These are phyloP conservation scores for Volucella inflata DNA, from an alignment of 2,888 invertebrate species.

Conservation along the genomic window DNA sequence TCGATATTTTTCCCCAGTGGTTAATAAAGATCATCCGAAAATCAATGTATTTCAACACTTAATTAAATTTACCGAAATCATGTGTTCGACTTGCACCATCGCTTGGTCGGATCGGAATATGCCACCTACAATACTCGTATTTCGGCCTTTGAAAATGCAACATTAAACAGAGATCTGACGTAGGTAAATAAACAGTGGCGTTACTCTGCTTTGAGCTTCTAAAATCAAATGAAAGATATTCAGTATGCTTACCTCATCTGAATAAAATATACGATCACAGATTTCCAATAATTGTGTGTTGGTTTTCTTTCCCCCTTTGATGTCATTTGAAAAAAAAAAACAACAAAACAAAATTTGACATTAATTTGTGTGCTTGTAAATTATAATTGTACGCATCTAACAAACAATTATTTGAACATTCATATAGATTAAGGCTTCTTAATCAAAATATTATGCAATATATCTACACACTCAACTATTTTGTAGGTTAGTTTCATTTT, in stretches of 20 bases:
- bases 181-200: constrained; percentile 11
- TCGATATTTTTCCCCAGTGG: neutral
- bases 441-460: too few relatives aligned
- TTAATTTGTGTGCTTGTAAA: too few relatives aligned
- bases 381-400: too few relatives aligned
- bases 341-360: too few relatives aligned
- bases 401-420: too few relatives aligned
- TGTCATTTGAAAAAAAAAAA: too few relatives aligned
- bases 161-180: constrained; percentile 32
- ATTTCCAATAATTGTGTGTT: neutral
- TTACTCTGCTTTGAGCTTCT: neutral
- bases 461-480: too few relatives aligned
- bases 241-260: constrained; percentile 21
- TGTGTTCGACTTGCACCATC: constrained; percentile 34
- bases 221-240: constrained; percentile 5
- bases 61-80: constrained; percentile 32
- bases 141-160: constrained; percentile 21
- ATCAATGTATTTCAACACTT: constrained; percentile 39
- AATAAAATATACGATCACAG: neutral
- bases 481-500: too few relatives aligned
- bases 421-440: too few relatives aligned
- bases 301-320: too few relatives aligned
- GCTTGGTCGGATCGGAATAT: neutral
- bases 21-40: constrained; percentile 18
- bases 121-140: neutral